Base-by-base conservation (phyloP, 2,113 vertebrate species). In the Syngnathus scovelli region DNA sequence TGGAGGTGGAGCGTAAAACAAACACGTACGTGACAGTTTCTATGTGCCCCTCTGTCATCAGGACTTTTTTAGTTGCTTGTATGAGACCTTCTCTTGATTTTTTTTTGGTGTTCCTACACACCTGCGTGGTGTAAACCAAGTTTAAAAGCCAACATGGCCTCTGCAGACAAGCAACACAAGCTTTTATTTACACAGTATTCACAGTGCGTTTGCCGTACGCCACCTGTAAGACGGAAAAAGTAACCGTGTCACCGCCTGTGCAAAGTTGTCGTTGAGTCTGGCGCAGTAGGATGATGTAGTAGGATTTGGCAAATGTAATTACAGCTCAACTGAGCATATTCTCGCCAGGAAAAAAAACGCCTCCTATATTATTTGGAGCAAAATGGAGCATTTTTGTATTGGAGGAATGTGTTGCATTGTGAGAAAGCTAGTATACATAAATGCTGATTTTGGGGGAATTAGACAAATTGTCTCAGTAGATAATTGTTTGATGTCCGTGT, bases 171-270 rank as follows among this genome's bases (percentile, higher is more conserved):
- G 79, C 11, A 85, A 84, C 78, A 78, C 65, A 83, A 87, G 79
- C 85, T 80, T 78, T 11, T 61, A 21, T n/a, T 56, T 64, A 52
- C 66, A 41, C 13, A 21, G 21, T 19, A 7, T 27, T 33, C 6
- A 16, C 77, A 78, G 74, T 68, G 39, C 72, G 79, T 54, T 76
- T 56, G 72, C 86, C 71, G 75, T 75, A 55, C 68, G 68, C 86
- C 86, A 87, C 86, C 86, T 88, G 85, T 63, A 83, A 67, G 52
- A 39, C 69, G 74, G 82, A 58, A 58, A 36, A 15, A 73, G 78
- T 74, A 82, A 86, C 78, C 11, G 69, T 79, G 80, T 80, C 81
- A 77, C 77, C 70, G 82, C 79, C 82, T 87, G 82, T 78, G 79
- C 51, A 61, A 49, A 67, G 67, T 66, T 75, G 27, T 27, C 39